phyloP scores from a whole-genome alignment of 2,888 invertebrate genomes.

The Linnaemya vulpina region DNA sequence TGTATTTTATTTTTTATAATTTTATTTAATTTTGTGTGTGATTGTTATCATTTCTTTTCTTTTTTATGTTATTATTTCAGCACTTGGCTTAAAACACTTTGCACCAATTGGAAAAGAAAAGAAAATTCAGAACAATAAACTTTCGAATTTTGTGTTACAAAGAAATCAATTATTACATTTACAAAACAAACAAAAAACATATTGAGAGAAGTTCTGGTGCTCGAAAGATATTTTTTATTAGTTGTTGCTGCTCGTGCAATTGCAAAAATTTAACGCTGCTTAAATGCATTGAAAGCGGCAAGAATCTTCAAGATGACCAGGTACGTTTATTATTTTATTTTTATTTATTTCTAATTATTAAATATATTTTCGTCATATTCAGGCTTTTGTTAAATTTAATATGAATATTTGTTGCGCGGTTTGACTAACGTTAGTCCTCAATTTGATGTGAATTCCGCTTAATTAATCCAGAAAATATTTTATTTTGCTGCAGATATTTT shows the following conservation, averaged over 20 bases:
- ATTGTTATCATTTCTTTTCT: conserved; percentile 12
- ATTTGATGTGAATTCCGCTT: neutral
- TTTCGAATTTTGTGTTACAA: conserved; percentile 63
- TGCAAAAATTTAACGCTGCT: neutral
- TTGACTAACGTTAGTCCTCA: no score
- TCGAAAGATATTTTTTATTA: neutral
- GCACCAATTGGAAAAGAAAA: conserved; percentile 32
- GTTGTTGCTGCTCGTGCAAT: neutral
- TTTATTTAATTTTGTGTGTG: conserved; percentile 7
- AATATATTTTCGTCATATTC: no score
- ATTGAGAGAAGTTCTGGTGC: neutral
- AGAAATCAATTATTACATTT: conserved; percentile 43
- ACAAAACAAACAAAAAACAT: conserved; percentile 13
- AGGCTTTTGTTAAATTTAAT: neutral
- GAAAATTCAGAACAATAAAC: conserved; percentile 32
- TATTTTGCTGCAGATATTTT: neutral
- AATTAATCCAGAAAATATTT: no score
- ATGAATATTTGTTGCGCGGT: no score
- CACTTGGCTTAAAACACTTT: conserved; percentile 50
- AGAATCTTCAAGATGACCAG: conserved; percentile 59
- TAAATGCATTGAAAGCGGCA: conserved; percentile 57
- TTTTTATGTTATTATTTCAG: conserved; percentile 49
- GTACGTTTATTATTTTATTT: conserved; percentile 23
- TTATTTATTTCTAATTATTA: no score
- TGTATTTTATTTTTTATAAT: neutral